phyloP scores from a whole-genome alignment of 2,888 invertebrate genomes.

The Polyommatus icarus region DNA sequence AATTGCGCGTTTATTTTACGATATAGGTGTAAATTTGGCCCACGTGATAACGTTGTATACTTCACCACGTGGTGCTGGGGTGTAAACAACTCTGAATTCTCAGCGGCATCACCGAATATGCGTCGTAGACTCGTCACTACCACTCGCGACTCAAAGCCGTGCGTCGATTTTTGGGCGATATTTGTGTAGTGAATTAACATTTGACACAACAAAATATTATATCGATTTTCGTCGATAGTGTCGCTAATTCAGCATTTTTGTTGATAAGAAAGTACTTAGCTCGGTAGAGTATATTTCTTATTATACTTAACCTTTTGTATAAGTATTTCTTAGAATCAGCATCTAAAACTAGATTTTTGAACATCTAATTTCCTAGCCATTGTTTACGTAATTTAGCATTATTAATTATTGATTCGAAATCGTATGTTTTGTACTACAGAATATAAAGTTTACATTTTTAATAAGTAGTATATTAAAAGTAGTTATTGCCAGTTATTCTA shows the following conservation, averaged over 20 bases:
- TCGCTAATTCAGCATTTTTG: background rate
- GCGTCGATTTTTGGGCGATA: background rate
- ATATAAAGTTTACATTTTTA: too few relatives aligned
- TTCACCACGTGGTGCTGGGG: conserved; percentile 71
- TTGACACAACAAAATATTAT: background rate
- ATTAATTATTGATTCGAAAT: background rate
- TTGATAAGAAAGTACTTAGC: too few relatives aligned
- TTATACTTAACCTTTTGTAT: too few relatives aligned
- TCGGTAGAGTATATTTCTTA: too few relatives aligned
- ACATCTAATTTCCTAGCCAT: background rate
- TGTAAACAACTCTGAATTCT: conserved; percentile 66
- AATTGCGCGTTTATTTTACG: conserved; percentile 46
- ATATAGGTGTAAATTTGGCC: conserved; percentile 56
- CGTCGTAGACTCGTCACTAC: conserved; percentile 39
- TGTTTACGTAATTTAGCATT: background rate
- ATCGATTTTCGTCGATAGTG: background rate
- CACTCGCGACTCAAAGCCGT: conserved; percentile 12
- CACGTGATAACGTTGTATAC: conserved; percentile 66
- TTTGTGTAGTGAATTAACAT: background rate
- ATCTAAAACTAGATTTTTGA: too few relatives aligned
- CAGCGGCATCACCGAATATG: conserved; percentile 43
- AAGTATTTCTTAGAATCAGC: too few relatives aligned
- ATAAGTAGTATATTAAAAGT: too few relatives aligned
- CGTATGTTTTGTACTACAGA: too few relatives aligned
- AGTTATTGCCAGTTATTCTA: background rate